These are phyloP conservation scores for Plagiodera versicolora DNA, from an alignment of 2,888 invertebrate genomes.

Conservation along the genomic window DNA sequence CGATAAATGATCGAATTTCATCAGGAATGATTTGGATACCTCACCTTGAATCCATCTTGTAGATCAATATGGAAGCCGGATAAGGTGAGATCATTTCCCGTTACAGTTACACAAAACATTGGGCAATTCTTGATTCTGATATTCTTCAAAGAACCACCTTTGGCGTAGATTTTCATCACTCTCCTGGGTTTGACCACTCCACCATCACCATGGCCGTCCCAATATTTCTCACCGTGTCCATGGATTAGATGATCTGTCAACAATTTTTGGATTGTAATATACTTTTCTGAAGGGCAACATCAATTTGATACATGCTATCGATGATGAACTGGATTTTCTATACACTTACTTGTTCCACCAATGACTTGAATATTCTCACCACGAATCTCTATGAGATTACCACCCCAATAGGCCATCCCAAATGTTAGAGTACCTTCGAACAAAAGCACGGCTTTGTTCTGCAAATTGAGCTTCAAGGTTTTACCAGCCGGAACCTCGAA, in stretches of 20 bases:
- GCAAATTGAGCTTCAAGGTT: slow-evolving; percentile 7
- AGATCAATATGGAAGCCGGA: slow-evolving; percentile 25
- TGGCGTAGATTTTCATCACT: slow-evolving; percentile 28
- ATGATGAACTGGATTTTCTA: too few relatives aligned
- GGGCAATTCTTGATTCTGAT: slow-evolving; percentile 33
- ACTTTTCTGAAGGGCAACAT: too few relatives aligned
- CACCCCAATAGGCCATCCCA: slow-evolving; percentile 11
- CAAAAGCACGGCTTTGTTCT: background rate
- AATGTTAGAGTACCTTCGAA: slow-evolving; percentile 13
- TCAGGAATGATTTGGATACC: slow-evolving; percentile 8
- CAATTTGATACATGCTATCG: too few relatives aligned
- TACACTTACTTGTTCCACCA: background rate
- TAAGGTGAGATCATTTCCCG: slow-evolving; percentile 26
- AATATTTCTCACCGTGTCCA: slow-evolving; percentile 30
- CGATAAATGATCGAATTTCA: too few relatives aligned
- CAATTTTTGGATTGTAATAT: too few relatives aligned
- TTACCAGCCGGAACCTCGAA: slow-evolving; percentile 14
- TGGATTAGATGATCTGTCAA: slow-evolving; percentile 1
- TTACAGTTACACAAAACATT: slow-evolving; percentile 31
- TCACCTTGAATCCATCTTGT: slow-evolving; percentile 28
- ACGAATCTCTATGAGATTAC: slow-evolving; percentile 3
- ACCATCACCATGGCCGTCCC: slow-evolving; percentile 34
- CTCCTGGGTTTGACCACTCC: slow-evolving; percentile 33
- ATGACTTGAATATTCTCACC: background rate
- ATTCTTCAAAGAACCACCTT: slow-evolving; percentile 26